phyloP scores from a whole-genome alignment of 2,888 invertebrate genomes.

The Spatulosminthurus flaviceps region DNA sequence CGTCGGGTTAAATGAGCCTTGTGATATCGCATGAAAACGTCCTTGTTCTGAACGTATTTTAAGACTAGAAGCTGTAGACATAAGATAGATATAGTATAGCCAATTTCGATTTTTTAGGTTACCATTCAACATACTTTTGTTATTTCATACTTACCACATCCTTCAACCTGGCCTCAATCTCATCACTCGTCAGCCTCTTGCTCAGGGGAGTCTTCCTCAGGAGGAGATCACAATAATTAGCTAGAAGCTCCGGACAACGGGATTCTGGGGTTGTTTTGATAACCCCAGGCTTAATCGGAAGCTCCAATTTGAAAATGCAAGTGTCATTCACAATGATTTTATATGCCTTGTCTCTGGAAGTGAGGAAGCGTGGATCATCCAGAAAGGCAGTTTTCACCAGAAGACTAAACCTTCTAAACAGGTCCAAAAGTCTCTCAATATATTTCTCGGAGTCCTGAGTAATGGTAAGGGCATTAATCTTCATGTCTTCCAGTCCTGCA shows the following conservation, averaged over 20 bases:
- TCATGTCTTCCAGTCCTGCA: conserved; percentile 96
- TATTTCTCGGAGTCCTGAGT: conserved; percentile 97
- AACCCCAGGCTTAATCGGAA: conserved; percentile 66
- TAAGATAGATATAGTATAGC: too few relatives aligned
- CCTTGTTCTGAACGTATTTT: conserved; percentile 99
- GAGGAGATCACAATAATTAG: conserved; percentile 99
- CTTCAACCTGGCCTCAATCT: conserved; percentile 91
- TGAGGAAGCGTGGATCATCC: conserved; percentile 96
- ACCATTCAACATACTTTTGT: too few relatives aligned
- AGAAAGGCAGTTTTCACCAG: conserved; percentile 94
- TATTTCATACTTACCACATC: conserved; percentile 79
- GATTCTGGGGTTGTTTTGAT: conserved; percentile 80
- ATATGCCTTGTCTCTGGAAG: conserved; percentile 97
- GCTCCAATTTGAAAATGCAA: conserved; percentile 78
- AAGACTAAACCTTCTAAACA: conserved; percentile 91
- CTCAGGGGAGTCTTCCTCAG: conserved; percentile 94
- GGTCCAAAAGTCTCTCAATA: conserved; percentile 90
- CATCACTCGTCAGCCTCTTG: conserved; percentile 94
- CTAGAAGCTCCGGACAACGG: conserved; percentile 97
- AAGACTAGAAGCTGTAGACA: conserved; percentile 80
- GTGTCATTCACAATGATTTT: conserved; percentile 98
- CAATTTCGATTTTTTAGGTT: too few relatives aligned
- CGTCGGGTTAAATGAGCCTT: conserved; percentile 96
- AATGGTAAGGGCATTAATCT: conserved; percentile 92
- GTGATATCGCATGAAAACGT: conserved; percentile 99